A percentile compares a stretch with the other conserved stretches of the same genome.
These are phyloP conservation scores for Nyctibius bracteatus DNA, from an alignment of 2,113 vertebrate genomes.

Conservation along the genomic window DNA sequence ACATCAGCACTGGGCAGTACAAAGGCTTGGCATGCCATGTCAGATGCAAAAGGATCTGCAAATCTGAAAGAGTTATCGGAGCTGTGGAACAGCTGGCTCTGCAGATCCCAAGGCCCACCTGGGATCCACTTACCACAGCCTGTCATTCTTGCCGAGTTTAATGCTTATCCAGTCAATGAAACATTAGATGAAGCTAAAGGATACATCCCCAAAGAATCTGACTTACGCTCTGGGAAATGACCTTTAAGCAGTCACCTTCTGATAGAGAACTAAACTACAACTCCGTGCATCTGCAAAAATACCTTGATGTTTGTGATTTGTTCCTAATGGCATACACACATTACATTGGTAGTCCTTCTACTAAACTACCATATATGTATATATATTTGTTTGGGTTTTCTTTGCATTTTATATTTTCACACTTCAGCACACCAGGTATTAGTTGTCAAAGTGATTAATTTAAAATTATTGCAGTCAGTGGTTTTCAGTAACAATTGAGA, in stretches of 20 bases:
- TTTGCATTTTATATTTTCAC: slow-evolving; percentile 15
- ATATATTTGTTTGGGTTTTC: background rate
- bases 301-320: background rate
- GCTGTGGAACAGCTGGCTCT: slow-evolving; percentile 68
- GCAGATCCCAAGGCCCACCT: slow-evolving; percentile 63
- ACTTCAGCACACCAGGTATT: background rate
- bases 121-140: slow-evolving; percentile 63
- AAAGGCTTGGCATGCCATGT: slow-evolving; percentile 58
- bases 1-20: slow-evolving; percentile 58
- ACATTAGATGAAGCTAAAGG: slow-evolving; percentile 63
- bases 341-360: background rate
- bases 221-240: slow-evolving; percentile 38
- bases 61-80: slow-evolving; percentile 60
- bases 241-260: slow-evolving; percentile 50
- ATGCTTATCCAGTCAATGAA: slow-evolving; percentile 68
- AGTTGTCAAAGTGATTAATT: slow-evolving; percentile 35
- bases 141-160: slow-evolving; percentile 50
- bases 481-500: slow-evolving; percentile 12
- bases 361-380: background rate
- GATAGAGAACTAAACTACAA: background rate
- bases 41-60: slow-evolving; percentile 66
- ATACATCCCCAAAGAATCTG: slow-evolving; percentile 57
- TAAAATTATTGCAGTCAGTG: slow-evolving; percentile 20
- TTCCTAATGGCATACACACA: background rate
- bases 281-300: slow-evolving; percentile 11